These are phyloP conservation scores for Pantherophis guttatus DNA, from an alignment of 2,113 vertebrate genomes.

Conservation along the genomic window DNA sequence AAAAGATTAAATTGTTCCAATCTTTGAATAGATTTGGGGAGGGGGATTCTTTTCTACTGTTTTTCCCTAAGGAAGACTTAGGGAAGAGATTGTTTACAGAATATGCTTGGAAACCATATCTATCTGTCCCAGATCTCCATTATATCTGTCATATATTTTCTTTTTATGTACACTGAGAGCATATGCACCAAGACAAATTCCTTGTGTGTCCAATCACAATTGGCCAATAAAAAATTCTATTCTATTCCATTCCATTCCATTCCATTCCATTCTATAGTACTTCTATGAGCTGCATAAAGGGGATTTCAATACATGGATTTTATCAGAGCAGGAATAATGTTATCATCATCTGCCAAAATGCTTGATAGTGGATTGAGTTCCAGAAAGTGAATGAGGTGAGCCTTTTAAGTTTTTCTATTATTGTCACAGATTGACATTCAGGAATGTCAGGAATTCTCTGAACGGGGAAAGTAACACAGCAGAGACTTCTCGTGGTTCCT, in stretches of 20 bases:
- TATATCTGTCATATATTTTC: background rate
- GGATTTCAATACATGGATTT: background rate
- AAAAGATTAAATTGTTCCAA: background rate
- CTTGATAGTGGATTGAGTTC: background rate
- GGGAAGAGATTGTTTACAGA: background rate
- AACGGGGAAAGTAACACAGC: background rate
- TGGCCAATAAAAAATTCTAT: too few species aligned
- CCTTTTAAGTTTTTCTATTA: background rate
- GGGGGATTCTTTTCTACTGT: background rate
- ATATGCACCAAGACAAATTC: too few species aligned
- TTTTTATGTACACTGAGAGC: too few species aligned
- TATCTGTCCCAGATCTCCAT: background rate
- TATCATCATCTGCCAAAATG: background rate
- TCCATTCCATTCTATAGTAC: background rate
- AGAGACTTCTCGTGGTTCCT: background rate
- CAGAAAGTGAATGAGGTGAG: background rate
- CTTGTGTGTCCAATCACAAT: too few species aligned
- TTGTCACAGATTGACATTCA: background rate
- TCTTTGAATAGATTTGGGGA: background rate
- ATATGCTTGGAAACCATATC: background rate
- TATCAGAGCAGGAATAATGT: background rate
- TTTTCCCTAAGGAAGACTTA: background rate
- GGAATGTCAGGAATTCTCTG: background rate
- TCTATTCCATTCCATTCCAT: too few species aligned
- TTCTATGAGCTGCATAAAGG: background rate